Percentiles rank a stretch among this genome's conserved stretches.
phyloP scores from a whole-genome alignment of 2,113 vertebrate genomes.

The cattle (Bos taurus) region DNA sequence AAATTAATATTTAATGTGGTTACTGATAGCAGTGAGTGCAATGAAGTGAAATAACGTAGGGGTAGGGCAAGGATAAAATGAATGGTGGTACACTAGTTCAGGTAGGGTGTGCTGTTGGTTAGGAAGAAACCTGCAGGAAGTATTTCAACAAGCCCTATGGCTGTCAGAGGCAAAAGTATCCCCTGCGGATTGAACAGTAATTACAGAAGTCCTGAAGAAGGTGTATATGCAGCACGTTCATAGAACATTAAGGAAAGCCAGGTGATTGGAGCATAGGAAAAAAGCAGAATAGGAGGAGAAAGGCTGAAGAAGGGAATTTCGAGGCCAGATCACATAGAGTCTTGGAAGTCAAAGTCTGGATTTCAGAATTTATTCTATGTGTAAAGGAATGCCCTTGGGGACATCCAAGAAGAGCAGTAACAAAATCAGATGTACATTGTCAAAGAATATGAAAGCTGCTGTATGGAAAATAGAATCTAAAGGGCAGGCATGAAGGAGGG shows the following conservation, averaged over 20 bases:
- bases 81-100: not conserved
- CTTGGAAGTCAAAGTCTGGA: not conserved
- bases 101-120: not conserved
- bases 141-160: not conserved
- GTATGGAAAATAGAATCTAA: not conserved
- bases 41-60: not conserved
- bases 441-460: not conserved
- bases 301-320: not conserved
- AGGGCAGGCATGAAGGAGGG: not conserved
- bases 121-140: not conserved
- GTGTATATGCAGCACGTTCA: rapidly evolving
- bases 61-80: not conserved
- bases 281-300: not conserved
- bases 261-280: not conserved
- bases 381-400: not conserved
- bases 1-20: not conserved
- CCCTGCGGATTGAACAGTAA: not conserved
- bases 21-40: not conserved
- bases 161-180: not conserved
- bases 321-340: not conserved
- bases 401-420: not conserved
- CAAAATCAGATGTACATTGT: not conserved
- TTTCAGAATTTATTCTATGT: not conserved
- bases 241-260: not conserved
- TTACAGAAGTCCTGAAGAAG: not conserved